Percentiles rank a stretch among this genome's conserved stretches.
Evolutionary conservation across 1,140 invertebrate species (phyloP).

Genomic region (Acromyrmex charruanus): DNA sequence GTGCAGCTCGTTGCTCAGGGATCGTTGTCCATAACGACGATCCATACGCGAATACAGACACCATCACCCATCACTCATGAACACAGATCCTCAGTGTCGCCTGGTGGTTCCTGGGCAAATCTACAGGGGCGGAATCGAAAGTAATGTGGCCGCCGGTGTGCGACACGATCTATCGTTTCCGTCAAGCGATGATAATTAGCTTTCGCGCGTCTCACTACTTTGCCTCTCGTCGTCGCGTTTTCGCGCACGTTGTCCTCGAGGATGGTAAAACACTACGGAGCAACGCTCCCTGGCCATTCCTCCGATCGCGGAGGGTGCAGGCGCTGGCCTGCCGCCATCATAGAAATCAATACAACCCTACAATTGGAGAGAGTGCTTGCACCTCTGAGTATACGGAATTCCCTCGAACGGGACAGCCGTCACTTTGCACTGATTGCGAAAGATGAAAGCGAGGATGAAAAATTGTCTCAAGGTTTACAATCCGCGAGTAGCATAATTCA

Average conservation of each 20-base stretch:
- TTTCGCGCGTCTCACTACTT: conserved; percentile 1
- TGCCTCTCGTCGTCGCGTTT: no score
- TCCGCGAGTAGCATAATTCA: no score
- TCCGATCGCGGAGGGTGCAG: conserved; percentile 67
- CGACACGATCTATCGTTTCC: background rate
- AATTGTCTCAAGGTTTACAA: background rate
- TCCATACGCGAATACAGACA: background rate
- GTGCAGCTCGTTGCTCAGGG: background rate
- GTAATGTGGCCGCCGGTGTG: conserved; percentile 4
- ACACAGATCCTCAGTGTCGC: background rate
- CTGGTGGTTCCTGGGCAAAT: background rate
- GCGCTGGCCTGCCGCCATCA: conserved; percentile 80
- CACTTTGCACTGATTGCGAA: background rate
- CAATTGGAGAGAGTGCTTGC: conserved; percentile 69
- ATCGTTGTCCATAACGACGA: conserved; percentile 36
- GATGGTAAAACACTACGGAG: conserved; percentile 31
- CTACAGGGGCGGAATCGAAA: conserved; percentile 25
- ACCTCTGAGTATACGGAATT: conserved; percentile 27
- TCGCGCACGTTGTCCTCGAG: background rate
- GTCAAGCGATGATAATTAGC: background rate
- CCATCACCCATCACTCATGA: background rate
- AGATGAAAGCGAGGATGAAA: background rate
- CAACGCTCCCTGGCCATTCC: conserved; percentile 44
- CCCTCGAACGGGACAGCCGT: conserved; percentile 10
- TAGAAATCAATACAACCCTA: conserved; percentile 81